These are phyloP conservation scores for Ephialtes manifestator DNA, from an alignment of 2,888 invertebrate genomes.

Conservation along the genomic window DNA sequence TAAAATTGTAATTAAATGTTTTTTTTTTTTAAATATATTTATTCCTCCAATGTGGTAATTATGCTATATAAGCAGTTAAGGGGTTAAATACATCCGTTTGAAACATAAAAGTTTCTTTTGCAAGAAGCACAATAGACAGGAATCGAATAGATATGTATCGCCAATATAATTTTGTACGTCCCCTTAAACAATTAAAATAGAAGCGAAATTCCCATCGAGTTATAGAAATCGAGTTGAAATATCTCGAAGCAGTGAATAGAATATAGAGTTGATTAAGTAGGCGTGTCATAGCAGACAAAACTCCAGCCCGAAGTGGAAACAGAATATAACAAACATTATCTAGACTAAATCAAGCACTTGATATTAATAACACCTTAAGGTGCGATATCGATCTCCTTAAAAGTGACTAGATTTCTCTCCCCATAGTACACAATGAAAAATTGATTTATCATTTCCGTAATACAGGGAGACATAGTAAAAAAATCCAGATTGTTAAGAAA, in stretches of 20 bases:
- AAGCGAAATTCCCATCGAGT: background rate
- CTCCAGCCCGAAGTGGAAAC: background rate
- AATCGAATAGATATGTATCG: background rate
- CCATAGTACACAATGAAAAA: background rate
- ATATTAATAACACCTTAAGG: constrained; percentile 27
- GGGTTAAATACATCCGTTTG: background rate
- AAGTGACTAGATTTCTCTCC: background rate
- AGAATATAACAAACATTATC: background rate
- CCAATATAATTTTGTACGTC: background rate
- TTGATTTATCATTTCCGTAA: constrained; percentile 7
- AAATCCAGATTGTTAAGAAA: background rate
- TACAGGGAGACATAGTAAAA: background rate
- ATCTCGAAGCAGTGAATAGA: background rate
- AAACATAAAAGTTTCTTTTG: background rate
- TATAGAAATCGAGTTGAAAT: constrained; percentile 1
- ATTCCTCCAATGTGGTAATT: too few relatives aligned
- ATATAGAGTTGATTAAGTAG: background rate
- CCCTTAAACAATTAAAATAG: background rate
- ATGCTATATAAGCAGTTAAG: background rate
- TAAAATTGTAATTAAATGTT: too few relatives aligned
- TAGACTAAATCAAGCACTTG: constrained; percentile 12
- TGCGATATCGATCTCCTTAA: background rate
- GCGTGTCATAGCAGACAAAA: background rate
- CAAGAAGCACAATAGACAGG: background rate
- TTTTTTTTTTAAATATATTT: too few relatives aligned